phyloP scores from a whole-genome alignment of 53 echinoderm and acorn worm genomes.

The Hippasteria phrygiana region DNA sequence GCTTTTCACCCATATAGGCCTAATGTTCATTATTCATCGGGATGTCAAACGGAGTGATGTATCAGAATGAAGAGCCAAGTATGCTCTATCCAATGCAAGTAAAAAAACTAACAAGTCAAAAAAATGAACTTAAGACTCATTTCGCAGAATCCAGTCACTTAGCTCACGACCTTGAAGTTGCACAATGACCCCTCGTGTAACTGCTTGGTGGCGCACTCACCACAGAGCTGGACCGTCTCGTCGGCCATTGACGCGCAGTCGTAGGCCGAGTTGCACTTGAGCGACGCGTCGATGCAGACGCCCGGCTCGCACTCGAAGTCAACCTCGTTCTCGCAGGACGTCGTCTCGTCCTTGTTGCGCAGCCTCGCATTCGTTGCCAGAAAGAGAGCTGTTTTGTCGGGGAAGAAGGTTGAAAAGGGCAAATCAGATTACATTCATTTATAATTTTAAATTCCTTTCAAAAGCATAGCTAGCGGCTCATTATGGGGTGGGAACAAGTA shows the following conservation, averaged over 20 bases:
- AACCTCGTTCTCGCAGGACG: conserved; percentile 46
- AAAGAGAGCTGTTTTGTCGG: background rate
- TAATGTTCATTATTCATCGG: too few relatives aligned
- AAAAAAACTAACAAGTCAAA: too few relatives aligned
- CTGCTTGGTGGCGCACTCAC: background rate
- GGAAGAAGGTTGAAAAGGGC: background rate
- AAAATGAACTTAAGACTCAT: too few relatives aligned
- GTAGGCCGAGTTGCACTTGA: conserved; percentile 61
- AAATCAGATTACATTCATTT: background rate
- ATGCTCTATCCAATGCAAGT: too few relatives aligned
- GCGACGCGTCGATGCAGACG: conserved; percentile 45
- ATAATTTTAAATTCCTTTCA: background rate
- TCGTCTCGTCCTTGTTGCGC: conserved; percentile 51
- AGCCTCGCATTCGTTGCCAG: conserved; percentile 26
- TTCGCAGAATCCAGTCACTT: too few relatives aligned
- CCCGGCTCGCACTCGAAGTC: conserved; percentile 65
- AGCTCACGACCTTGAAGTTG: background rate
- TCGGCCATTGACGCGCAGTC: conserved; percentile 68
- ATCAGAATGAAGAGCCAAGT: too few relatives aligned
- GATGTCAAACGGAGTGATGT: too few relatives aligned
- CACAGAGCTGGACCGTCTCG: conserved; percentile 58
- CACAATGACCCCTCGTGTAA: background rate
- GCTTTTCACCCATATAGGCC: too few relatives aligned
- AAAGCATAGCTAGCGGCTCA: too few relatives aligned
- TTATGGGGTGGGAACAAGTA: too few relatives aligned